Percentiles rank a stretch among this genome's conserved stretches.
phyloP scores from a whole-genome alignment of 2,888 invertebrate species.

The Brassicogethes aeneus region DNA sequence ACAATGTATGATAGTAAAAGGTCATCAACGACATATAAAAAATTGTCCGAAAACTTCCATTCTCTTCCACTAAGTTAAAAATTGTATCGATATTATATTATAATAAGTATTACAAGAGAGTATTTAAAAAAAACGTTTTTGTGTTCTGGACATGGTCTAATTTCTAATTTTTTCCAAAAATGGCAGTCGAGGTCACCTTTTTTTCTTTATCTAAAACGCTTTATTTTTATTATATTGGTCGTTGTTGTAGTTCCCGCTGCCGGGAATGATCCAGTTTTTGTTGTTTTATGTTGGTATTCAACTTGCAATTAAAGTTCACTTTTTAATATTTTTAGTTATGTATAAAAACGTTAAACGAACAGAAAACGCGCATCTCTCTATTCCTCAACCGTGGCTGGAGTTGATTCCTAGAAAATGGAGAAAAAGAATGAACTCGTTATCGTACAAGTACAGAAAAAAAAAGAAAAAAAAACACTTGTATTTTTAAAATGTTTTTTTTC shows the following conservation, averaged over 20 bases:
- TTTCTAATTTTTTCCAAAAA: slow-evolving; percentile 25
- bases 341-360: slow-evolving; percentile 13
- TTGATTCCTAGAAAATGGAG: slow-evolving; percentile 26
- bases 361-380: slow-evolving; percentile 23
- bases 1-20: slow-evolving; percentile 37
- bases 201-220: no score
- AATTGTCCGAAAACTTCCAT: slow-evolving; percentile 37
- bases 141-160: slow-evolving; percentile 23
- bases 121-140: slow-evolving; percentile 27
- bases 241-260: slow-evolving; percentile 32
- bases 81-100: no score
- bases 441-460: no score
- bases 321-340: slow-evolving; percentile 18
- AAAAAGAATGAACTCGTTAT: no score
- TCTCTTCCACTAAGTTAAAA: slow-evolving; percentile 35
- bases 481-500: no score
- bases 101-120: slow-evolving; percentile 36
- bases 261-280: slow-evolving; percentile 34
- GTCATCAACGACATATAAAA: slow-evolving; percentile 36
- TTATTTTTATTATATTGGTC: no score
- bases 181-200: slow-evolving; percentile 34
- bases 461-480: no score
- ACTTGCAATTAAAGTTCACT: slow-evolving; percentile 29
- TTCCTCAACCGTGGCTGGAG: slow-evolving; percentile 30
- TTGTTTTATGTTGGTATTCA: slow-evolving; percentile 29